Percentiles rank a stretch among this genome's conserved stretches.
These are phyloP conservation scores for Leptobrachium ailaonicum DNA, from an alignment of 2,113 vertebrate species.

Conservation along the genomic window DNA sequence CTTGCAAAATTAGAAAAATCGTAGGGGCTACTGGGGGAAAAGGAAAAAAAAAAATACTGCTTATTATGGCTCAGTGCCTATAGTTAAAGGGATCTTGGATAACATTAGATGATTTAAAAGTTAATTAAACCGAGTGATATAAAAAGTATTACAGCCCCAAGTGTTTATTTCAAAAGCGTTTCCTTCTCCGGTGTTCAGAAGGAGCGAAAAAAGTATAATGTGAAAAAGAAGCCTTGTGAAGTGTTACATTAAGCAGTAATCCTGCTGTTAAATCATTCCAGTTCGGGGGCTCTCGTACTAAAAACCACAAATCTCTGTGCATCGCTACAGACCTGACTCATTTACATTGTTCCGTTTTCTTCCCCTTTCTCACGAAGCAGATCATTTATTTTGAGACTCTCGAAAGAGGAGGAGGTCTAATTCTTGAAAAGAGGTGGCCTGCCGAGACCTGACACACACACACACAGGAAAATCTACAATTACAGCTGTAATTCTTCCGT, in stretches of 20 bases:
- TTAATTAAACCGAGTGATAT: constrained; percentile 68
- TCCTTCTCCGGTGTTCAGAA: constrained; percentile 54
- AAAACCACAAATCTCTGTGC: constrained; percentile 50
- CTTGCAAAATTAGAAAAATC: background rate
- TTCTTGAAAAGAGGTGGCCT: background rate
- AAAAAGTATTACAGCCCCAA: constrained; percentile 56
- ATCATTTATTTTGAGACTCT: constrained; percentile 53
- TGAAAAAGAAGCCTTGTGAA: constrained; percentile 53
- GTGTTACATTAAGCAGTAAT: constrained; percentile 62
- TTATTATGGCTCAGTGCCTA: constrained; percentile 14
- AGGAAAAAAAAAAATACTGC: background rate
- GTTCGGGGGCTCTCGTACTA: constrained; percentile 51
- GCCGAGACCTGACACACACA: background rate
- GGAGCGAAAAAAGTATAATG: constrained; percentile 59
- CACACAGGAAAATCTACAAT: background rate
- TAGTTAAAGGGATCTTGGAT: constrained; percentile 50
- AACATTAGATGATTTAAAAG: constrained; percentile 67
- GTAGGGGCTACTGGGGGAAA: background rate
- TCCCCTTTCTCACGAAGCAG: constrained; percentile 41
- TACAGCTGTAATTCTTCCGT: background rate
- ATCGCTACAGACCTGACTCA: constrained; percentile 46
- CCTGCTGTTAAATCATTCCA: constrained; percentile 57
- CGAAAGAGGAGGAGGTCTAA: constrained; percentile 5
- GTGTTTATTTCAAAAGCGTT: constrained; percentile 63
- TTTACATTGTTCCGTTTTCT: constrained; percentile 38